A percentile compares a stretch with the other conserved stretches of the same genome.
These are phyloP conservation scores for Hylia prasina DNA, from an alignment of 2,113 vertebrate species.

Conservation along the genomic window DNA sequence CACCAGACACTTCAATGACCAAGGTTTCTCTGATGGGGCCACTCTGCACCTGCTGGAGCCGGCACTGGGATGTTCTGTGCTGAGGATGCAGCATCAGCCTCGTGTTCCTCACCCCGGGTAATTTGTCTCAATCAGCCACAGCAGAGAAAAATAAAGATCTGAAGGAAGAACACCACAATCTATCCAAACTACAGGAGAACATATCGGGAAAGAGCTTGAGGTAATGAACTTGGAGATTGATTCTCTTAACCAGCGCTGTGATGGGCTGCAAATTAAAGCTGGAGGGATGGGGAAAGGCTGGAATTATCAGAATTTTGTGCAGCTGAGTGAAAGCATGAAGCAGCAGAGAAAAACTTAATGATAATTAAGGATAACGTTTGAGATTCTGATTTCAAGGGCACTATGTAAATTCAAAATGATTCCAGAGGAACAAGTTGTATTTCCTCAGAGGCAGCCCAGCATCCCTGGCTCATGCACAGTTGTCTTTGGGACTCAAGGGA, in stretches of 20 bases:
- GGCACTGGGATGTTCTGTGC: not conserved
- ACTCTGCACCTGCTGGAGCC: not conserved
- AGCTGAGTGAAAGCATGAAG: not conserved
- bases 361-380: not conserved
- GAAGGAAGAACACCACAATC: conserved; percentile 24
- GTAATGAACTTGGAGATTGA: conserved; percentile 59
- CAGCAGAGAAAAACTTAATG: not conserved
- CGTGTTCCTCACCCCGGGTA: not conserved
- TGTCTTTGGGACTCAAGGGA: not conserved
- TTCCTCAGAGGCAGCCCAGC: not conserved
- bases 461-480: not conserved
- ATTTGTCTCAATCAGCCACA: conserved; percentile 43
- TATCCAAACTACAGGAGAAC: conserved; percentile 43
- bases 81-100: not conserved
- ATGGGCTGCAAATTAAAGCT: conserved; percentile 53
- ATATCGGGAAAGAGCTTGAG: conserved; percentile 32
- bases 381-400: not conserved
- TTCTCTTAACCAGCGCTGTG: not conserved
- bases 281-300: not conserved
- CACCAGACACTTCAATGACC: not conserved
- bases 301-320: conserved; percentile 2
- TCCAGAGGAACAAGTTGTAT: not conserved
- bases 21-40: not conserved
- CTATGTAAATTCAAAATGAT: not conserved
- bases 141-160: conserved; percentile 28